These are phyloP conservation scores for Uria lomvia DNA, from an alignment of 2,113 vertebrate genomes.

Conservation along the genomic window DNA sequence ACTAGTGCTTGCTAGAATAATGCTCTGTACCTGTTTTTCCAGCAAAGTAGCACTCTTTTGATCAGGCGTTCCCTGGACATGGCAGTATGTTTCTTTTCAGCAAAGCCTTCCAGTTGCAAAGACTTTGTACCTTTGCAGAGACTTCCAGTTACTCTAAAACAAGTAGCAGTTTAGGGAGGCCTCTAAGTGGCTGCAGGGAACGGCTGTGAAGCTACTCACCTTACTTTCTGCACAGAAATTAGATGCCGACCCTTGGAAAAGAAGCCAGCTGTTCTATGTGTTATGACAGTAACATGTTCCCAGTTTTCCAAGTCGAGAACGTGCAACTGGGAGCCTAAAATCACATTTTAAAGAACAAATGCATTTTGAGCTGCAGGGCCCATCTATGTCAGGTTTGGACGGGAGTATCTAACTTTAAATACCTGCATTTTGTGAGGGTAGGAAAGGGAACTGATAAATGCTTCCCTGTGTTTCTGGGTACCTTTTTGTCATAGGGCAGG, in stretches of 20 bases:
- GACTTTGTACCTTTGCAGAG: not conserved
- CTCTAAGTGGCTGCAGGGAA: not conserved
- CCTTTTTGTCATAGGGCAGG: not conserved
- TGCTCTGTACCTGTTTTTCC: not conserved
- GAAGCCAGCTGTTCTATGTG: not conserved
- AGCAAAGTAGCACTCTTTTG: not conserved
- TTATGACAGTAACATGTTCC: not conserved
- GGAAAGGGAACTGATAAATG: not conserved
- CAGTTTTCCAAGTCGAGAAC: not conserved
- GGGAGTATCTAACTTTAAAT: not conserved
- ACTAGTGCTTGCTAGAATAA: not conserved
- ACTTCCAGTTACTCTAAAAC: not conserved
- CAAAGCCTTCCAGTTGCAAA: not conserved
- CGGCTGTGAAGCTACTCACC: not conserved
- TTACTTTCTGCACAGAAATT: not conserved
- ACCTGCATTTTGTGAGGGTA: not conserved
- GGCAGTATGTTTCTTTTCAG: not conserved
- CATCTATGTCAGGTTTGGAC: not conserved
- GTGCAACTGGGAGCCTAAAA: rapidly evolving
- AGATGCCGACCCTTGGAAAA: not conserved
- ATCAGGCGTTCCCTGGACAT: not conserved
- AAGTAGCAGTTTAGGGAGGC: not conserved
- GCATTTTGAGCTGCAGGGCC: not conserved
- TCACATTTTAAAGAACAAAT: not conserved
- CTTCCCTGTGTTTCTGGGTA: not conserved